These are phyloP conservation scores for Malaclemys terrapin DNA, from an alignment of 2,113 vertebrate species.

Conservation along the genomic window DNA sequence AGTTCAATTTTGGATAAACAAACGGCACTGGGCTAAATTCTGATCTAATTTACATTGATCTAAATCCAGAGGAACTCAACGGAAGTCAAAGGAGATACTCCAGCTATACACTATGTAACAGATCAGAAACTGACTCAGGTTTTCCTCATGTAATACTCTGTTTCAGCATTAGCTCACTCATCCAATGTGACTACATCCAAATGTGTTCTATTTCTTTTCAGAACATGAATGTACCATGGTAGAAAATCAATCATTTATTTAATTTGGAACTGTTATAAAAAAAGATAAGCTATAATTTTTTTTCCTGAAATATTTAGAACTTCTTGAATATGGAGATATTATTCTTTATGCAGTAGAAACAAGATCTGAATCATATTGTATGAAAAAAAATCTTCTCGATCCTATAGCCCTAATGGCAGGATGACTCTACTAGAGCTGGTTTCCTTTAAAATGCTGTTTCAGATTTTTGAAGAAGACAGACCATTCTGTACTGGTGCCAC, in stretches of 20 bases:
- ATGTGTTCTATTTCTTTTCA: not conserved
- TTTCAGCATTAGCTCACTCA: not conserved
- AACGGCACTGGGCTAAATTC: not conserved
- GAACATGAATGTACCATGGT: not conserved
- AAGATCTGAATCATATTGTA: not conserved
- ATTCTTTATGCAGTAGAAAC: not conserved
- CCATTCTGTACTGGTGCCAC: no score
- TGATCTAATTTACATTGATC: not conserved
- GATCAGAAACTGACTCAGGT: not conserved
- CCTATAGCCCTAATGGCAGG: no score
- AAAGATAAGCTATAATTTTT: not conserved
- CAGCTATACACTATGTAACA: not conserved
- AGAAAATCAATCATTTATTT: not conserved
- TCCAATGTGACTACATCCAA: fast-evolving
- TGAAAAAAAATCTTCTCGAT: no score
- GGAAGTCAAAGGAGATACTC: not conserved
- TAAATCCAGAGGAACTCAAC: not conserved
- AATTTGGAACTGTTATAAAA: not conserved
- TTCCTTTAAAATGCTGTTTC: not conserved
- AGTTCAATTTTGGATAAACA: not conserved
- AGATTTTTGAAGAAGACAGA: not conserved
- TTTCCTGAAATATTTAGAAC: not conserved
- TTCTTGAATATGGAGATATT: not conserved
- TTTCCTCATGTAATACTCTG: not conserved
- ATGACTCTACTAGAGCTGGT: not conserved